phyloP scores from a whole-genome alignment of 2,888 invertebrate species.

The Nephrotoma appendiculata region DNA sequence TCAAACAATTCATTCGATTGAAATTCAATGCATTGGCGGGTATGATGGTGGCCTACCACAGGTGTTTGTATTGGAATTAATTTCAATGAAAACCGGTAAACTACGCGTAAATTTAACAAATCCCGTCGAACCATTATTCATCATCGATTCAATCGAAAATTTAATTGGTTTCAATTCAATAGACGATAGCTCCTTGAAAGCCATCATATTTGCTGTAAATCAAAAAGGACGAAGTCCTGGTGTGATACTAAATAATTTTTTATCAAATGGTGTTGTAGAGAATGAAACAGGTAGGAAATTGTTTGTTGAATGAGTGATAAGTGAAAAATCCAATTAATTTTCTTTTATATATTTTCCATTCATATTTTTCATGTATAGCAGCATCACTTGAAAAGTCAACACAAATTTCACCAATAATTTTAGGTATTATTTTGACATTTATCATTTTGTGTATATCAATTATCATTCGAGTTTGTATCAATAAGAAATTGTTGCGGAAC shows the following conservation, averaged over 20 bases:
- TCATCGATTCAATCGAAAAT: conserved; percentile 28
- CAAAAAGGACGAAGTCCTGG: conserved; percentile 65
- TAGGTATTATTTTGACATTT: conserved; percentile 29
- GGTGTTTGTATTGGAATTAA: conserved; percentile 69
- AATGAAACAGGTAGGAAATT: conserved; percentile 8
- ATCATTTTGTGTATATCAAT: conserved; percentile 8
- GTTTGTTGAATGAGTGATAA: background rate
- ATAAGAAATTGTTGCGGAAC: background rate
- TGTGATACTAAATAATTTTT: conserved; percentile 52
- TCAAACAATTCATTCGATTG: conserved; percentile 68
- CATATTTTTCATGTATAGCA: background rate
- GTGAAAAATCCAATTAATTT: background rate
- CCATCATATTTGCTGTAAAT: conserved; percentile 65
- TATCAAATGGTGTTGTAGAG: conserved; percentile 18
- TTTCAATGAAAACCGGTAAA: conserved; percentile 31
- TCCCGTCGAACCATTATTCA: conserved; percentile 29
- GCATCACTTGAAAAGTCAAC: conserved; percentile 22
- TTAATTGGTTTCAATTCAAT: conserved; percentile 40
- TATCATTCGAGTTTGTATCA: conserved; percentile 9
- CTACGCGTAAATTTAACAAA: conserved; percentile 28
- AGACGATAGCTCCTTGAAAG: conserved; percentile 67
- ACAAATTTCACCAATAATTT: conserved; percentile 30
- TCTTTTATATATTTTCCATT: background rate
- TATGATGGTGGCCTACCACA: conserved; percentile 85
- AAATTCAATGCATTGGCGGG: conserved; percentile 67